Evolutionary conservation across 2,113 vertebrate species (phyloP).

Genomic region (Menidia beryllina): DNA sequence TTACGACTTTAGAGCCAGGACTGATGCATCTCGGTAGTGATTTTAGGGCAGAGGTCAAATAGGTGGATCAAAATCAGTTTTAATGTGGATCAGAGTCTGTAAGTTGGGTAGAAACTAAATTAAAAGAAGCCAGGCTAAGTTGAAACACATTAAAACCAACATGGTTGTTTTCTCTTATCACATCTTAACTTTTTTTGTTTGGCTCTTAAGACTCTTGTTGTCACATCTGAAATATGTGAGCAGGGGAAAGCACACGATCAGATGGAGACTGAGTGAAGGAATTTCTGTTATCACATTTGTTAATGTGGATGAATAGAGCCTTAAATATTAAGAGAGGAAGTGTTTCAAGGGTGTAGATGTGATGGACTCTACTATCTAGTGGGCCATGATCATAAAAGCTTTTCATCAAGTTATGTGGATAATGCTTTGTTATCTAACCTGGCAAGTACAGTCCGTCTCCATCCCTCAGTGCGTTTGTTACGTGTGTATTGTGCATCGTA

Average conservation of each 20-base stretch:
- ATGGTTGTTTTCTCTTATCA: no score
- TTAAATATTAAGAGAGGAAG: conserved; percentile 17
- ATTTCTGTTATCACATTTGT: conserved; percentile 39
- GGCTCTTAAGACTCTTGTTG: no score
- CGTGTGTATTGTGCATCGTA: background rate
- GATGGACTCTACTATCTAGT: conserved; percentile 68
- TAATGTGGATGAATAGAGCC: conserved; percentile 29
- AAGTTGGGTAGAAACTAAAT: no score
- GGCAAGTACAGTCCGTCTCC: conserved; percentile 46
- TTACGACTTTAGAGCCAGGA: no score
- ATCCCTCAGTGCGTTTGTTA: conserved; percentile 11
- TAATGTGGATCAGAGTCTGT: no score
- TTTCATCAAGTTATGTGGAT: conserved; percentile 80
- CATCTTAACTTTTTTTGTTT: no score
- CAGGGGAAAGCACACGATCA: conserved; percentile 36
- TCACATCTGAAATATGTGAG: conserved; percentile 32
- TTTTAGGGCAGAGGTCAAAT: no score
- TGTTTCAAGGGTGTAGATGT: conserved; percentile 2
- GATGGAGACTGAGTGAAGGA: conserved; percentile 40
- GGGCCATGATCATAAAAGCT: conserved; percentile 79
- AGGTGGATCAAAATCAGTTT: no score
- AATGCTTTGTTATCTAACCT: conserved; percentile 64
- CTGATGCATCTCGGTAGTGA: no score
- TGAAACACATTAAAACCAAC: no score
- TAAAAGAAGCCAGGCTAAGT: no score